Conservation (phyloP, 2,888 invertebrate genomes). For the Caenorhabditis imperialis region DNA sequence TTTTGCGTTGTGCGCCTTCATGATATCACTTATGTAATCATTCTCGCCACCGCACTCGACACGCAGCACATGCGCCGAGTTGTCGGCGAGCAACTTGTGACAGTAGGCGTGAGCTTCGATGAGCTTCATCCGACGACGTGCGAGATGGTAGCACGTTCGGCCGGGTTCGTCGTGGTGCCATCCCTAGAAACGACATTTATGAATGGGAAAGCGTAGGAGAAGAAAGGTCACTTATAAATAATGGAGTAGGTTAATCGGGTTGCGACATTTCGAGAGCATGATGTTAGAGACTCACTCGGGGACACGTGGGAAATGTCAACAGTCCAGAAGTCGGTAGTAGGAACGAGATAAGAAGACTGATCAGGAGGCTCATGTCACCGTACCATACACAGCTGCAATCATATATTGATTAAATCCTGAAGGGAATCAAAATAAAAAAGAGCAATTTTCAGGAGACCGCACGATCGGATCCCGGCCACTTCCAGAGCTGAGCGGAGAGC, state of each 20-base stretch:
- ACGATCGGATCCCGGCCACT: conserved; percentile 38
- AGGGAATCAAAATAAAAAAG: neutral
- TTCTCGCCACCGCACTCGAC: conserved; percentile 66
- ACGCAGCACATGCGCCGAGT: conserved; percentile 60
- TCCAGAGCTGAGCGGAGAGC: conserved; percentile 59
- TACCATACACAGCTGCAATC: conserved; percentile 23
- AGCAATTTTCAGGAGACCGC: conserved; percentile 59
- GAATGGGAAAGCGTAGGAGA: neutral
- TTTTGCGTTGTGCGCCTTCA: conserved; percentile 19
- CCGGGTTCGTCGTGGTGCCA: conserved; percentile 59
- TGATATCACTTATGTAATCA: conserved; percentile 57
- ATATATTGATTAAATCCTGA: no score
- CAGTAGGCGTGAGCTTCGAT: conserved; percentile 63
- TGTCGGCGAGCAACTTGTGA: conserved; percentile 35
- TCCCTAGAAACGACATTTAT: conserved; percentile 26
- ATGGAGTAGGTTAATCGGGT: conserved; percentile 15
- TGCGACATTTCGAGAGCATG: no score
- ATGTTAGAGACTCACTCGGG: conserved; percentile 41
- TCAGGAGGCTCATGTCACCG: conserved; percentile 35
- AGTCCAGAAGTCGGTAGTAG: conserved; percentile 25
- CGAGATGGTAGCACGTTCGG: conserved; percentile 62
- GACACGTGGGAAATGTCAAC: conserved; percentile 36
- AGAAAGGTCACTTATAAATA: conserved; percentile 14
- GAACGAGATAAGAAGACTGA: conserved; percentile 25
- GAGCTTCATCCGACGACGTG: conserved; percentile 60